phyloP scores from a whole-genome alignment of 2,797 vertebrate genomes.

The Sebastes elongatus region DNA sequence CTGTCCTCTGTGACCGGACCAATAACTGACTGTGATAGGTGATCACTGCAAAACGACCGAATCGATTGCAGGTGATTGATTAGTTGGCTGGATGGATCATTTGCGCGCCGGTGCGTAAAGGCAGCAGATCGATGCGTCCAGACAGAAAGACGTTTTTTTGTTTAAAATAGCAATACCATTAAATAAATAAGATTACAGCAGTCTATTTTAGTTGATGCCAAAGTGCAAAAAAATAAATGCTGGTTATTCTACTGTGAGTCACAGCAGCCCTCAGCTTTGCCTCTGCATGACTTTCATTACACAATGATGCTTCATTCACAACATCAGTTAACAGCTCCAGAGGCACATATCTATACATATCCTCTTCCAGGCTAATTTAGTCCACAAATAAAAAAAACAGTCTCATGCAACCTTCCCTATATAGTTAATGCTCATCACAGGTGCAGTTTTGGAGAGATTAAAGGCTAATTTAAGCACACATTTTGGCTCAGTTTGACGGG shows the following conservation, averaged over 20 bases:
- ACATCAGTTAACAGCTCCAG: constrained; percentile 28
- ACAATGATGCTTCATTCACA: constrained; percentile 71
- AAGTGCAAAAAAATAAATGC: not conserved
- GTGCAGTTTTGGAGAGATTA: not conserved
- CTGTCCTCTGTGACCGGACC: constrained; percentile 17
- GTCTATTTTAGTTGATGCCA: not conserved
- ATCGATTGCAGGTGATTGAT: constrained; percentile 56
- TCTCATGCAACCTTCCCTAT: not conserved
- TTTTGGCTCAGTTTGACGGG: constrained; percentile 35
- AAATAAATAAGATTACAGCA: not conserved
- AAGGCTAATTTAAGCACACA: not conserved
- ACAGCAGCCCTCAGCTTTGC: constrained; percentile 23
- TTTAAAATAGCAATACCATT: not conserved
- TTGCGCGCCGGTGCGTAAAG: constrained; percentile 20
- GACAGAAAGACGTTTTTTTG: constrained; percentile 12
- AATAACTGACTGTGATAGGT: constrained; percentile 43
- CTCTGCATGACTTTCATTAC: constrained; percentile 71
- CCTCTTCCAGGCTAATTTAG: not conserved
- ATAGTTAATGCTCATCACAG: not conserved
- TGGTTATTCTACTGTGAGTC: constrained; percentile 16
- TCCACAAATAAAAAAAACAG: not conserved
- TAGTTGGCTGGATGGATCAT: constrained; percentile 51
- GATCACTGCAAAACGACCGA: constrained; percentile 39
- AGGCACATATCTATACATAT: not conserved
- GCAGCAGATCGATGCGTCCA: constrained; percentile 43